A percentile compares a stretch with the other conserved stretches of the same genome.
Conservation (phyloP, 2,113 vertebrate species). For the Tonatia bakeri region DNA sequence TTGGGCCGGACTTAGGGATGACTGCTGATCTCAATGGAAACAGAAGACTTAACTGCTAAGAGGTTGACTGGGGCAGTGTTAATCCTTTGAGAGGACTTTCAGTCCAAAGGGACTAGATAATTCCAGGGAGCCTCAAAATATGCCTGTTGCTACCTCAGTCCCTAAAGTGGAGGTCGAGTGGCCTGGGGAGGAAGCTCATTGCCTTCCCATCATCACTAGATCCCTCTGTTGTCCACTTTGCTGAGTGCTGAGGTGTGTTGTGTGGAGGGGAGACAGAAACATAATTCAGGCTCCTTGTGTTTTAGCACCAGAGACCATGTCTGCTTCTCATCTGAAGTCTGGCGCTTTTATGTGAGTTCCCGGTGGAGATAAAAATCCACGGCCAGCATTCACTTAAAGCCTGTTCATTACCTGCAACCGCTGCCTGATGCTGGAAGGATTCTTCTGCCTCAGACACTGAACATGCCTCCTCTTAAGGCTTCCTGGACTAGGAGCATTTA, state of each 20-base stretch:
- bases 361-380: not conserved
- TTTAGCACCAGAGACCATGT: not conserved
- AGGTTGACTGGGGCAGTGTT: not conserved
- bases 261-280: not conserved
- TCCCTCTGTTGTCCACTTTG: not conserved
- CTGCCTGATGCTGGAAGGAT: not conserved
- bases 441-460: not conserved
- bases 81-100: not conserved
- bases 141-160: not conserved
- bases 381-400: accelerated
- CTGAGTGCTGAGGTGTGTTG: not conserved
- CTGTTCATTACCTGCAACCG: accelerated
- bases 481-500: no score
- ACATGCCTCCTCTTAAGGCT: not conserved
- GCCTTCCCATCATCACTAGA: not conserved
- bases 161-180: not conserved
- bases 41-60: not conserved
- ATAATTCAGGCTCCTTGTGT: not conserved
- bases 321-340: not conserved
- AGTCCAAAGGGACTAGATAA: no score
- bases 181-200: not conserved
- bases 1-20: not conserved
- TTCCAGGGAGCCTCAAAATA: not conserved
- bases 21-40: not conserved
- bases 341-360: not conserved